phyloP scores from a whole-genome alignment of 1,140 invertebrate genomes.

The Atopsyche davidsoni region DNA sequence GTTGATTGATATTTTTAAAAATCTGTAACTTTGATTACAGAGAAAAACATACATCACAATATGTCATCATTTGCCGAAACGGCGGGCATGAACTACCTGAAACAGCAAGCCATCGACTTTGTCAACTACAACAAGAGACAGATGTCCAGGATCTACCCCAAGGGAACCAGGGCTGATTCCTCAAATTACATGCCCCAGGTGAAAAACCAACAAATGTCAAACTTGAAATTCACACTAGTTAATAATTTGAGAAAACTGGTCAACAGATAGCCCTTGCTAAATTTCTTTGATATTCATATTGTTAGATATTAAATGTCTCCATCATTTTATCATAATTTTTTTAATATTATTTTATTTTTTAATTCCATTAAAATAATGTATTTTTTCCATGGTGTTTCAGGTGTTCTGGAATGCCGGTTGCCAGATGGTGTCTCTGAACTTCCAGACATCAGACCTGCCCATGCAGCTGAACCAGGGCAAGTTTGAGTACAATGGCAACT shows the following conservation, averaged over 20 bases:
- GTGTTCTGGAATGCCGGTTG: constrained; percentile 90
- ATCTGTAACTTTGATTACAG: constrained; percentile 57
- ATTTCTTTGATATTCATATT: too few relatives aligned
- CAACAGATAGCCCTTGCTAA: too few relatives aligned
- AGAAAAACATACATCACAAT: constrained; percentile 92
- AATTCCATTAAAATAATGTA: too few relatives aligned
- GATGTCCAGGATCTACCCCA: constrained; percentile 98
- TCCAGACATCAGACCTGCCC: constrained; percentile 97
- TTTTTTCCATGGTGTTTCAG: constrained; percentile 47
- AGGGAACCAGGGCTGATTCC: constrained; percentile 96
- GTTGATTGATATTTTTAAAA: too few relatives aligned
- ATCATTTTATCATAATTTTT: too few relatives aligned
- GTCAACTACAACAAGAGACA: constrained; percentile 99
- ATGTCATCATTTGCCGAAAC: constrained; percentile 99
- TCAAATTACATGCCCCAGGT: constrained; percentile 99
- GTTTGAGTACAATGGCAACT: constrained; percentile 98
- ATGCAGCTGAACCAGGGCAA: constrained; percentile 99
- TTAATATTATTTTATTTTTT: too few relatives aligned
- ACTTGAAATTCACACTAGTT: too few relatives aligned
- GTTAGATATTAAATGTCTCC: too few relatives aligned
- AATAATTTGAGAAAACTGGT: too few relatives aligned
- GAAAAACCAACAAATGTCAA: too few relatives aligned
- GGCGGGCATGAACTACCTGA: constrained; percentile 89
- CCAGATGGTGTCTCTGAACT: constrained; percentile 99
- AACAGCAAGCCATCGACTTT: constrained; percentile 94